phyloP scores from a whole-genome alignment of 2,797 vertebrate species.

The Gouania willdenowi region DNA sequence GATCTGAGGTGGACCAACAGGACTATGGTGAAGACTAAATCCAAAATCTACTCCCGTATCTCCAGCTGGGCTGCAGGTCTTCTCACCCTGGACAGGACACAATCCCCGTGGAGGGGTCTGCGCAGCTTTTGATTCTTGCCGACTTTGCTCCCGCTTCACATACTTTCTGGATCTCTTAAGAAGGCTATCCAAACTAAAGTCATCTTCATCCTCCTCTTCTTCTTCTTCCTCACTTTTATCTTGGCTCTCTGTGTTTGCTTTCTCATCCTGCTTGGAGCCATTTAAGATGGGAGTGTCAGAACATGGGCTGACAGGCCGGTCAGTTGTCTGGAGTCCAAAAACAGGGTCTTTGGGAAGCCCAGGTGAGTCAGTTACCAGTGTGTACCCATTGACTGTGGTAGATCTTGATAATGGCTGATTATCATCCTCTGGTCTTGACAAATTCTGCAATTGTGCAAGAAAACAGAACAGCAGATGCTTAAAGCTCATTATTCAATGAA shows the following conservation, averaged over 20 bases:
- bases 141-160: conserved; percentile 81
- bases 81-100: conserved; percentile 79
- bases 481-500: no score
- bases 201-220: conserved; percentile 70
- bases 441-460: conserved; percentile 69
- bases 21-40: conserved; percentile 59
- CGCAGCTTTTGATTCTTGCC: conserved; percentile 58
- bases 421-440: conserved; percentile 27
- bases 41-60: conserved; percentile 39
- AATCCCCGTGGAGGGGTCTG: conserved; percentile 50
- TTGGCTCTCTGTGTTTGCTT: conserved; percentile 9
- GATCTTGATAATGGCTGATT: conserved; percentile 49
- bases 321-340: conserved; percentile 15
- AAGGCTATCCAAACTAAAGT: conserved; percentile 86
- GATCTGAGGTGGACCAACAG: conserved; percentile 32
- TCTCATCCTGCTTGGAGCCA: conserved; percentile 22
- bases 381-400: conserved; percentile 54
- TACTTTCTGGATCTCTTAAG: conserved; percentile 87
- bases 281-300: conserved; percentile 18
- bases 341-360: conserved; percentile 39
- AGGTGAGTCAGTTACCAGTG: conserved; percentile 58
- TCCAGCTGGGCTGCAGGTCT: conserved; percentile 48
- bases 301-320: neutral
- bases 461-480: neutral
- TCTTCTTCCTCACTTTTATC: conserved; percentile 49